phyloP scores from a whole-genome alignment of 1,140 invertebrate genomes.

The Ectropis grisescens region DNA sequence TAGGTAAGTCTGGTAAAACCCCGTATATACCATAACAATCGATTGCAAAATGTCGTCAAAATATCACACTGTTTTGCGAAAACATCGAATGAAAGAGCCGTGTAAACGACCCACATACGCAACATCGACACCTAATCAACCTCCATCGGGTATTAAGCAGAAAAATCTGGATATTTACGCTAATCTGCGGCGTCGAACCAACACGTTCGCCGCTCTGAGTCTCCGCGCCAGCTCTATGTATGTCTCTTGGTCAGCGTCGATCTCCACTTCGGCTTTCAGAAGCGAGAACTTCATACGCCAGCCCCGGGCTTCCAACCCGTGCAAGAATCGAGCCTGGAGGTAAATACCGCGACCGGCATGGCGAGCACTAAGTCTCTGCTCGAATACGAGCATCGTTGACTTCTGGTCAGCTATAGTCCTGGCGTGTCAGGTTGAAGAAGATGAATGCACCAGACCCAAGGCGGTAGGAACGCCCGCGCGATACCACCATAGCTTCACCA shows the following conservation, averaged over 20 bases:
- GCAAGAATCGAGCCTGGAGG: slow-evolving; percentile 42
- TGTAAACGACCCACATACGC: no score
- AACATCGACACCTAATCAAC: background rate
- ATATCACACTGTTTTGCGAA: no score
- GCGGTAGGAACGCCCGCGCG: slow-evolving; percentile 28
- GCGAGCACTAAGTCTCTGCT: slow-evolving; percentile 56
- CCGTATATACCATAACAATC: no score
- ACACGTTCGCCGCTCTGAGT: slow-evolving; percentile 42
- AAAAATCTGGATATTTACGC: slow-evolving; percentile 39
- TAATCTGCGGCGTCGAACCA: slow-evolving; percentile 37
- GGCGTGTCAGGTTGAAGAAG: slow-evolving; percentile 58
- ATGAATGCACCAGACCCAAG: slow-evolving; percentile 50
- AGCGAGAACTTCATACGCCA: slow-evolving; percentile 60
- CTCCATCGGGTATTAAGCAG: background rate
- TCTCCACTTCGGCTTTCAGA: slow-evolving; percentile 51
- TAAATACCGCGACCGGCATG: slow-evolving; percentile 45
- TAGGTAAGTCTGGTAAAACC: no score
- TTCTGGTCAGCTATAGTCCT: slow-evolving; percentile 66
- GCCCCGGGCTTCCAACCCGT: slow-evolving; percentile 44
- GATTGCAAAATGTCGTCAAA: no score
- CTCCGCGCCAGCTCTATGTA: slow-evolving; percentile 44
- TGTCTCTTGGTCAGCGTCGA: slow-evolving; percentile 47
- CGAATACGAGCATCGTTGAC: slow-evolving; percentile 50
- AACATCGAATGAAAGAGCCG: no score
- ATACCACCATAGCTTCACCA: slow-evolving; percentile 54